These are phyloP conservation scores for Athalia rosae DNA, from an alignment of 2,888 invertebrate species.

Conservation along the genomic window DNA sequence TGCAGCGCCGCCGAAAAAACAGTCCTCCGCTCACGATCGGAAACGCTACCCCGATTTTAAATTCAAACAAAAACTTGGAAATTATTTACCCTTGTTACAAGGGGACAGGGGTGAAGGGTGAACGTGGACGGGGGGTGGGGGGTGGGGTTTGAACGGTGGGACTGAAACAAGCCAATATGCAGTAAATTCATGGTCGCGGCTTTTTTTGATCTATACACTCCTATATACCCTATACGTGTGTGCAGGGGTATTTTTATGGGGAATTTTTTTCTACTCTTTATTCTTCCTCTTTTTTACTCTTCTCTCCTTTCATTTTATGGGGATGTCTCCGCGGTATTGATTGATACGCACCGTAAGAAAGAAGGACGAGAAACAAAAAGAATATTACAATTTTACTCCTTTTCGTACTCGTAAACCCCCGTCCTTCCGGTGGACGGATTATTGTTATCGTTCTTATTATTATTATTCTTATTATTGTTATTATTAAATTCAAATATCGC, in stretches of 20 bases:
- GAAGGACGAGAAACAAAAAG: conserved; percentile 44
- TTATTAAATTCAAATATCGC: conserved; percentile 19
- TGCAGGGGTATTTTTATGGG: conserved; percentile 39
- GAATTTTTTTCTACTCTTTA: neutral
- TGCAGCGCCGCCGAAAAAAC: too few species aligned
- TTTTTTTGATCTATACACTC: conserved; percentile 30
- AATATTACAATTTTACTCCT: conserved; percentile 54
- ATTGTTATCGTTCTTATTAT: neutral
- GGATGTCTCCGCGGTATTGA: conserved; percentile 47
- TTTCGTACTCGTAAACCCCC: conserved; percentile 56
- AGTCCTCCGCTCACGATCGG: neutral
- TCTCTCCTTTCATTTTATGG: conserved; percentile 42
- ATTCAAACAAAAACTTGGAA: conserved; percentile 20
- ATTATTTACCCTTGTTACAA: conserved; percentile 14
- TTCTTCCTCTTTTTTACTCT: conserved; percentile 15
- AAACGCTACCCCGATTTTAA: neutral
- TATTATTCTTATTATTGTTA: neutral
- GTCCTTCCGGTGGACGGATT: neutral
- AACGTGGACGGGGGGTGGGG: conserved; percentile 12
- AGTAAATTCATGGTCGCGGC: conserved; percentile 60
- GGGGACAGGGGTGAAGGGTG: neutral
- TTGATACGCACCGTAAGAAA: conserved; percentile 44
- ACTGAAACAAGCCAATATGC: conserved; percentile 57
- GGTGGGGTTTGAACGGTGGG: conserved; percentile 23
- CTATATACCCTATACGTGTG: too few species aligned